These are phyloP conservation scores for Andrena praecox DNA, from an alignment of 2,888 invertebrate species.

Conservation along the genomic window DNA sequence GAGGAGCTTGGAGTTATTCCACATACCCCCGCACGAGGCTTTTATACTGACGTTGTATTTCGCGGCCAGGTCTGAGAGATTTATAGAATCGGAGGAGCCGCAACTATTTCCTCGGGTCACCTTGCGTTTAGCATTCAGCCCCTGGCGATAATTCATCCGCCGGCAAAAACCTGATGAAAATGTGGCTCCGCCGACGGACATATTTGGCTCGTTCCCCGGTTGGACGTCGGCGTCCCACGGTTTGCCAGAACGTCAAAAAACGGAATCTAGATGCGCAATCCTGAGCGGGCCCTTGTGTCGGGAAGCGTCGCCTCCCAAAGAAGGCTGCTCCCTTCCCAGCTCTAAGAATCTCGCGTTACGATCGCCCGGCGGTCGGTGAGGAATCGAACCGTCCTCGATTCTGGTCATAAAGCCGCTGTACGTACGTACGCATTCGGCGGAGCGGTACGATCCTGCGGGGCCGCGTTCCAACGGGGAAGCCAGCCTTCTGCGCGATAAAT, in stretches of 20 bases:
- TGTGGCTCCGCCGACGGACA: conserved; percentile 73
- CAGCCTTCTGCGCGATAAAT: neutral
- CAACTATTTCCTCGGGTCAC: conserved; percentile 21
- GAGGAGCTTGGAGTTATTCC: too few species aligned
- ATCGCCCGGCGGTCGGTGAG: neutral
- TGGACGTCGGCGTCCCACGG: conserved; percentile 73
- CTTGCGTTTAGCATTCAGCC: conserved; percentile 48
- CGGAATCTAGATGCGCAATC: conserved; percentile 68
- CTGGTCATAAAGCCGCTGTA: conserved; percentile 1
- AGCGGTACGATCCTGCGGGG: neutral
- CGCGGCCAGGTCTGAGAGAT: conserved; percentile 19
- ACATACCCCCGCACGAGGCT: neutral
- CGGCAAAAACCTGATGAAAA: conserved; percentile 69
- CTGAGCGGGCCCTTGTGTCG: conserved; percentile 44
- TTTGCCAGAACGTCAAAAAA: conserved; percentile 73
- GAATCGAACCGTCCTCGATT: conserved; percentile 8
- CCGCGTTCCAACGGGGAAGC: neutral
- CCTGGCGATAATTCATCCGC: conserved; percentile 62
- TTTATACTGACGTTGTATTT: neutral
- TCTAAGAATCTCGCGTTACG: conserved; percentile 42
- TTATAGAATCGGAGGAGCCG: neutral
- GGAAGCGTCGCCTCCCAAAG: conserved; percentile 50
- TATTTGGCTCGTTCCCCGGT: conserved; percentile 71
- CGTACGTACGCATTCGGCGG: neutral
- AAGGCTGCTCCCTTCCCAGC: conserved; percentile 47